Conservation (phyloP, 2,113 vertebrate genomes). For the Pipa parva region DNA sequence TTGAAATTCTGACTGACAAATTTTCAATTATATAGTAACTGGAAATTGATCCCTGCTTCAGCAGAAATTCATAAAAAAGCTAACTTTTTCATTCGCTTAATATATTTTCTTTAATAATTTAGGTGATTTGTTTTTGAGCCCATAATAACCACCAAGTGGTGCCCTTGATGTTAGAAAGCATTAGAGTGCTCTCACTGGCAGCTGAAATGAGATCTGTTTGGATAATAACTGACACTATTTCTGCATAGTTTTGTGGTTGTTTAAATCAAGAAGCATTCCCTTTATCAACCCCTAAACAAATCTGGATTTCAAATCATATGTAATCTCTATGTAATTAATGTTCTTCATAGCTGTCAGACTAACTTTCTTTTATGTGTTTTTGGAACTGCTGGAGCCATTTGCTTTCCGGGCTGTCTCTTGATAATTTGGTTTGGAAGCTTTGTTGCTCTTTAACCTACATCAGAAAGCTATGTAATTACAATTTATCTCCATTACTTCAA, state of each 20-base stretch:
- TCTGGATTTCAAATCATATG: constrained; percentile 13
- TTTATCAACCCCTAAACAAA: constrained; percentile 27
- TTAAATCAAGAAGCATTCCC: constrained; percentile 2
- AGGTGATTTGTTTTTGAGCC: neutral
- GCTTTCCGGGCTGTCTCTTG: neutral
- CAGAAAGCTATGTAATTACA: too few relatives aligned
- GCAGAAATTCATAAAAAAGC: too few relatives aligned
- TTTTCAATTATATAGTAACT: too few relatives aligned
- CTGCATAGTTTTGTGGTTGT: constrained; percentile 10
- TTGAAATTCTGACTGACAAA: too few relatives aligned
- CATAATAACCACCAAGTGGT: neutral
- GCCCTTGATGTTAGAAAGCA: neutral
- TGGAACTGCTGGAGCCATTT: neutral
- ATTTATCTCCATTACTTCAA: too few relatives aligned
- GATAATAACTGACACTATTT: neutral
- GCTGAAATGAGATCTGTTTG: constrained; percentile 15
- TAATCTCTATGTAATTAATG: constrained; percentile 14
- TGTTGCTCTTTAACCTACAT: neutral
- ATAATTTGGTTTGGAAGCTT: neutral
- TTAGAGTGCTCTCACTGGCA: neutral
- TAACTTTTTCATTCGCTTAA: too few relatives aligned
- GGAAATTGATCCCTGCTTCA: too few relatives aligned
- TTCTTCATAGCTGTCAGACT: neutral
- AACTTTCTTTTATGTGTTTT: neutral
- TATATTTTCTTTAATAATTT: too few relatives aligned